phyloP scores from a whole-genome alignment of 2,113 vertebrate genomes.

The Oncorhynchus keta region DNA sequence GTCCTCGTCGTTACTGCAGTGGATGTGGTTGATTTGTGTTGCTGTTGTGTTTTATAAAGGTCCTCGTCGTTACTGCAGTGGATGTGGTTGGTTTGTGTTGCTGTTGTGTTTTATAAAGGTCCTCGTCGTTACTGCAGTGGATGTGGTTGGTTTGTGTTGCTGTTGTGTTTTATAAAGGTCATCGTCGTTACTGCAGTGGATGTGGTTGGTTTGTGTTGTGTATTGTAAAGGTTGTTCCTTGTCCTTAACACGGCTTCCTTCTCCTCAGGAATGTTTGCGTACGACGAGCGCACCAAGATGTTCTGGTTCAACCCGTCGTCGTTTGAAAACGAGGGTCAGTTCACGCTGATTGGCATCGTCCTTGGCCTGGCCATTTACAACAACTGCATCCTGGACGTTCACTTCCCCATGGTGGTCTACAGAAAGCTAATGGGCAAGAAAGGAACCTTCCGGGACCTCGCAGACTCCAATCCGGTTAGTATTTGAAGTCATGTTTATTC shows the following conservation, averaged over 20 bases:
- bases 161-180: not conserved
- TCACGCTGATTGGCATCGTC: conserved; percentile 97
- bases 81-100: no score
- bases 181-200: not conserved
- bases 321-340: conserved; percentile 97
- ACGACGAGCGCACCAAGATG: conserved; percentile 92
- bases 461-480: conserved; percentile 95
- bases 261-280: conserved; percentile 94
- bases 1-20: not conserved
- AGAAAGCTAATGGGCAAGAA: conserved; percentile 99
- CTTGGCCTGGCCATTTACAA: conserved; percentile 98
- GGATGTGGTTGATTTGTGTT: no score
- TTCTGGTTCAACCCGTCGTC: conserved; percentile 99
- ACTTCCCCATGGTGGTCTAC: conserved; percentile 99
- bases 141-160: no score
- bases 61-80: not conserved
- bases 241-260: not conserved
- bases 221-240: no score
- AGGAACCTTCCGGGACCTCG: conserved; percentile 94
- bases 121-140: not conserved
- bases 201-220: no score
- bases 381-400: conserved; percentile 98
- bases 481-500: no score
- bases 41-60: not conserved
- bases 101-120: not conserved